Base-by-base conservation (phyloP, 2,888 invertebrate genomes). In the Rhyacophila evoluta region DNA sequence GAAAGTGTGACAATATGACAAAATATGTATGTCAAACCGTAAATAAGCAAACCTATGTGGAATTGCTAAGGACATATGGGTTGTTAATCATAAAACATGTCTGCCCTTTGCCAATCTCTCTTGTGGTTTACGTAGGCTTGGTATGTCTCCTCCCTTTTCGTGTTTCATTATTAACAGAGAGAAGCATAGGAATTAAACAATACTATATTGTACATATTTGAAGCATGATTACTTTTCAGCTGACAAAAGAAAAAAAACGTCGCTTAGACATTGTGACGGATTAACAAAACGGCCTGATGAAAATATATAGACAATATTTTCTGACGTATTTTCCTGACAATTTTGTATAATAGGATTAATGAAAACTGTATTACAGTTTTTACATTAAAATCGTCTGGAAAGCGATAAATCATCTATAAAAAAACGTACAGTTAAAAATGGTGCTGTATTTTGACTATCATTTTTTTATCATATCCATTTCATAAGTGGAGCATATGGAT, bases 121-220 rank as follows among this genome's bases (percentile, higher is more conserved):
- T 25, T 55, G 55, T 19, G 55, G 55, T 55, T 55, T 55, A 25
- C 55, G 55, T 19, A 55, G 55, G 55, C 55, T 55, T 55, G 55
- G 19, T 55, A 33, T 33, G 69, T 69, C 69, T 38, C 77, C 77
- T 77, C 77, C 77, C 77, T 39, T 77, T 77, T 73, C 77, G 39
- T 77, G 77, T 77, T 71, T 25, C 72, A 71, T 55, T 55, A 55
- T 55, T 55, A 55, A 55, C 55, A 55, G 55, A 19, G 55, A 10
- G 19, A 55, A 55, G 55, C 55, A 55, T 12, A 25, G 55, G 55
- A 55, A 55, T 55, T 55, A 55, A 55, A 55, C 25, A 55, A 55
- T 55, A 55, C 55, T 25, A 55, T 55, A 55, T 55, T 2, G 55
- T 55, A 55, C 55, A 55, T 55, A 55, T 55, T 55, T 19, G 8